These are phyloP conservation scores for Nicator chloris DNA, from an alignment of 2,113 vertebrate genomes.

Conservation along the genomic window DNA sequence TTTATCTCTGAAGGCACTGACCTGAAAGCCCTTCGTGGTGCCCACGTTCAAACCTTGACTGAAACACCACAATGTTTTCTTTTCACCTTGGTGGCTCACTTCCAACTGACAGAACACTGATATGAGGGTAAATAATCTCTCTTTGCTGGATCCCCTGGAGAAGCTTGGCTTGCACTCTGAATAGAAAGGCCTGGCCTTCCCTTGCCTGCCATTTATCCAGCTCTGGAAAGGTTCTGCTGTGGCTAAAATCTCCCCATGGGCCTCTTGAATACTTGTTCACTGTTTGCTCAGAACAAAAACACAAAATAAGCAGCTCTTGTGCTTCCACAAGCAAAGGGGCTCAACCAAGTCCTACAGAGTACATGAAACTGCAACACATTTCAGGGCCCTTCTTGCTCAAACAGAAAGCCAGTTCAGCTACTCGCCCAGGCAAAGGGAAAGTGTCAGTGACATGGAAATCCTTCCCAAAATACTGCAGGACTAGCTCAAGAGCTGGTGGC, in stretches of 20 bases:
- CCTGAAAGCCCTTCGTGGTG: background rate
- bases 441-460: background rate
- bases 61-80: background rate
- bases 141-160: background rate
- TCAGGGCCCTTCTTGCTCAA: background rate
- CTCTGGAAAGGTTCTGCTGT: background rate
- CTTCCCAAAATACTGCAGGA: background rate
- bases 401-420: background rate
- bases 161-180: background rate
- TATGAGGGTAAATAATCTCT: background rate
- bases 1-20: background rate
- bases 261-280: background rate
- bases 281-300: background rate
- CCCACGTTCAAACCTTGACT: background rate
- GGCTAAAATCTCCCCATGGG: background rate
- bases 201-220: background rate
- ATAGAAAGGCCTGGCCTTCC: background rate
- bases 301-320: background rate
- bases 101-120: background rate
- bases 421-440: background rate
- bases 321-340: background rate
- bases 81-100: background rate
- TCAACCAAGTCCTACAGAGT: background rate
- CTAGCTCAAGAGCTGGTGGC: background rate
- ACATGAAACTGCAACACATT: background rate